These are phyloP conservation scores for Eristalis pertinax DNA, from an alignment of 2,888 invertebrate genomes.

Conservation along the genomic window DNA sequence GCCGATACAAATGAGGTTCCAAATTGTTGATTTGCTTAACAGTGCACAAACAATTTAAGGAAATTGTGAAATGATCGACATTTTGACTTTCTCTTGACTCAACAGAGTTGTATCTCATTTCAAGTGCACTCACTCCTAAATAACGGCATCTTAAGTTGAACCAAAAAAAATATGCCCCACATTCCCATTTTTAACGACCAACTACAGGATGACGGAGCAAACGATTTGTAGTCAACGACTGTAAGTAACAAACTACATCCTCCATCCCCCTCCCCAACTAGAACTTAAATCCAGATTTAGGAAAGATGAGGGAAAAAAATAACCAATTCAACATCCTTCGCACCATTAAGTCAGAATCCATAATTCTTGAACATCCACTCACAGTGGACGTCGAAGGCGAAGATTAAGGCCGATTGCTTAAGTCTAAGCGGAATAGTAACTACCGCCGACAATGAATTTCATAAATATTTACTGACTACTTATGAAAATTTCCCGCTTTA, in stretches of 20 bases:
- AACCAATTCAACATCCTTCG: neutral
- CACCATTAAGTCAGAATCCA: neutral
- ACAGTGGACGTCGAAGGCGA: neutral
- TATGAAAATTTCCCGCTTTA: conserved; percentile 60
- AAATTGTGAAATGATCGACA: no score
- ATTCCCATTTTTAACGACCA: neutral
- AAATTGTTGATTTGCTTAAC: no score
- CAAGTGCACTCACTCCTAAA: no score
- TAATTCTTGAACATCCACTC: neutral
- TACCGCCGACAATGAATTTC: conserved; percentile 47
- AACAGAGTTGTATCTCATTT: no score
- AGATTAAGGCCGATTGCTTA: neutral
- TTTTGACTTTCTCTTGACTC: no score
- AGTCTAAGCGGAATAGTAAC: conserved; percentile 18
- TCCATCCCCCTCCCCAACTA: neutral
- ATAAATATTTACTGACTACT: conserved; percentile 68
- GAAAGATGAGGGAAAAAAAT: neutral
- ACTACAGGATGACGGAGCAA: neutral
- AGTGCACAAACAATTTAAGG: no score
- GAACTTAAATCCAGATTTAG: neutral
- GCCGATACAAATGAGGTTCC: no score
- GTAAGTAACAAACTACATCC: neutral
- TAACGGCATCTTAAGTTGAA: no score
- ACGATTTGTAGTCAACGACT: neutral
- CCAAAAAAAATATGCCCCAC: neutral